phyloP scores from a whole-genome alignment of 2,888 invertebrate genomes.

The Netelia melanura region DNA sequence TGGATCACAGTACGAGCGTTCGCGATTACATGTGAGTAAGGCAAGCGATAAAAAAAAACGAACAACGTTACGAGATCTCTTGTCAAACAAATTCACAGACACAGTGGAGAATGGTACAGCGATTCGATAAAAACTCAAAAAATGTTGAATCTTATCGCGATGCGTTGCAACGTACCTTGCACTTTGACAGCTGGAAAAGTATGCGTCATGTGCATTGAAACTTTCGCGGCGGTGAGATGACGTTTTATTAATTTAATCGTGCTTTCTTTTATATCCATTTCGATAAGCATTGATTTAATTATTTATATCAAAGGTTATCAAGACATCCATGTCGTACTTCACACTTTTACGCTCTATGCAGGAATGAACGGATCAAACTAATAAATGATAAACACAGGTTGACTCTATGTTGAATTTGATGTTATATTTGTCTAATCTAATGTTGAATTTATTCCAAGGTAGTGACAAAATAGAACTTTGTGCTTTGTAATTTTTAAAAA shows the following conservation, averaged over 20 bases:
- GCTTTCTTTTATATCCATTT: background rate
- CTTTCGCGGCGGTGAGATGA: constrained; percentile 6
- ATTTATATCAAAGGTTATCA: constrained; percentile 13
- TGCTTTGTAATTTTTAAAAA: no score
- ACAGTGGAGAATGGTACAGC: constrained; percentile 5
- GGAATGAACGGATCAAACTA: background rate
- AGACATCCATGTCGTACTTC: constrained; percentile 15
- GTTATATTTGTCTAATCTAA: background rate
- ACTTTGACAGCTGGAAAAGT: constrained; percentile 1
- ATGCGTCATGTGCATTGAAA: constrained; percentile 5
- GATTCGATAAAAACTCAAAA: constrained; percentile 2
- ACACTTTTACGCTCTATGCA: constrained; percentile 10
- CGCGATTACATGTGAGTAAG: constrained; percentile 34
- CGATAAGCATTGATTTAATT: background rate
- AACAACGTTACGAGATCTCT: background rate
- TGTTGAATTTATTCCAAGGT: background rate
- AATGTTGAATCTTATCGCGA: background rate
- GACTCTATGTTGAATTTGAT: no score
- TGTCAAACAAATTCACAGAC: background rate
- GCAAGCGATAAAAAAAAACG: background rate
- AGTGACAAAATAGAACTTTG: background rate
- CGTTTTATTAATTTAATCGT: background rate
- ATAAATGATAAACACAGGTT: background rate
- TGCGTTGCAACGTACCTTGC: background rate
- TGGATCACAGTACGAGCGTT: constrained; percentile 27